Conservation (phyloP, 2,113 vertebrate genomes). For the Egretta garzetta region DNA sequence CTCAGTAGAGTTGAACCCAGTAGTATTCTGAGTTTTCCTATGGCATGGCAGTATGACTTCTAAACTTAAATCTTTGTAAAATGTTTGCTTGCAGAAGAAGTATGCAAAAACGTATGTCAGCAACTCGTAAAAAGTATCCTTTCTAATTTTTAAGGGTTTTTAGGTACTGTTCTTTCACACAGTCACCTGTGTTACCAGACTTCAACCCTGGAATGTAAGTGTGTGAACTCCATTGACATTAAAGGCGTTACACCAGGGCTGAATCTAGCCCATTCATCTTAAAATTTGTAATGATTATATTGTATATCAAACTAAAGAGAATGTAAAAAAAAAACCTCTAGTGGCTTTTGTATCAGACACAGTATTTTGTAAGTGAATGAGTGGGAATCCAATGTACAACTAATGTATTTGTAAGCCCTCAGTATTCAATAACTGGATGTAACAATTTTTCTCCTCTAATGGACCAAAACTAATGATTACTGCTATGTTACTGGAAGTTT, state of each 20-base stretch:
- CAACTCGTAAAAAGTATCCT: neutral
- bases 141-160: neutral
- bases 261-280: neutral
- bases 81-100: slow-evolving; percentile 62
- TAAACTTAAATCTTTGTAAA: slow-evolving; percentile 58
- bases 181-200: neutral
- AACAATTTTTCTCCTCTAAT: neutral
- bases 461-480: slow-evolving; percentile 18
- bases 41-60: slow-evolving; percentile 46
- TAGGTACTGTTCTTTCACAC: neutral
- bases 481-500: neutral
- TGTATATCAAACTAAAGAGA: neutral
- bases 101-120: neutral
- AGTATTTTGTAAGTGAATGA: neutral
- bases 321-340: neutral
- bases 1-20: slow-evolving; percentile 45
- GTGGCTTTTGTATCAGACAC: neutral
- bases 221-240: neutral
- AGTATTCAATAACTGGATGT: neutral
- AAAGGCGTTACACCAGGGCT: neutral
- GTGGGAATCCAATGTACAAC: neutral
- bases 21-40: slow-evolving; percentile 31
- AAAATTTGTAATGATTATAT: neutral
- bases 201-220: neutral
- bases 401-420: neutral